These are phyloP conservation scores for Oxyruncus cristatus DNA, from an alignment of 2,113 vertebrate species.

Conservation along the genomic window DNA sequence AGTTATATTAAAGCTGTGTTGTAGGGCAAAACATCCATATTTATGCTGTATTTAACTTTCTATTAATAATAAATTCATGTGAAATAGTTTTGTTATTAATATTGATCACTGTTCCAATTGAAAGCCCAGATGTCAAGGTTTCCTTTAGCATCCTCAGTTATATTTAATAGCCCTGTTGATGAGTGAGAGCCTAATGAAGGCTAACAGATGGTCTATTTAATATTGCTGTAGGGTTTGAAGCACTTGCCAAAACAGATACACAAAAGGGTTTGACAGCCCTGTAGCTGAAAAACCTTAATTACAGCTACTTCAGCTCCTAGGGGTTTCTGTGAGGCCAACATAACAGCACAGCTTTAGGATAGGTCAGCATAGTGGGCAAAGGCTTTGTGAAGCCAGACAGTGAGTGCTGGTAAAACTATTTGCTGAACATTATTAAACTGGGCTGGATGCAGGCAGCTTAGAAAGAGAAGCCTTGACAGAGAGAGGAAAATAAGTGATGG, in stretches of 20 bases:
- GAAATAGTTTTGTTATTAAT: conserved; percentile 75
- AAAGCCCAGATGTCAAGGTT: conserved; percentile 75
- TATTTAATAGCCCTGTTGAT: conserved; percentile 77
- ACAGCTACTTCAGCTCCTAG: conserved; percentile 65
- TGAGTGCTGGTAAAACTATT: background rate
- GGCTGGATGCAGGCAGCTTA: background rate
- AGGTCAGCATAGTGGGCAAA: conserved; percentile 1
- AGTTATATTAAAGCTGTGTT: conserved; percentile 53
- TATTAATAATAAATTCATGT: conserved; percentile 76
- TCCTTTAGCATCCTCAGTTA: conserved; percentile 62
- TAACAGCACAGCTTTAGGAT: background rate
- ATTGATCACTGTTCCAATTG: conserved; percentile 75
- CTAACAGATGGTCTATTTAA: conserved; percentile 82
- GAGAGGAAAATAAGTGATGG: background rate
- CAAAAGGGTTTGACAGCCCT: conserved; percentile 73
- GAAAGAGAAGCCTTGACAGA: background rate
- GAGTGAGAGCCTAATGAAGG: conserved; percentile 77
- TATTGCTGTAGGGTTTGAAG: conserved; percentile 73
- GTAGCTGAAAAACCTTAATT: conserved; percentile 78
- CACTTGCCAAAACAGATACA: conserved; percentile 75
- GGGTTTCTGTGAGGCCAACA: conserved; percentile 29
- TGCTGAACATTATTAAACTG: conserved; percentile 7
- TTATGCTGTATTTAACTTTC: conserved; percentile 73
- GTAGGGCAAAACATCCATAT: conserved; percentile 63
- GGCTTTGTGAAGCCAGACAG: background rate